These are phyloP conservation scores for Seladonia tumulorum DNA, from an alignment of 2,888 invertebrate genomes.

Conservation along the genomic window DNA sequence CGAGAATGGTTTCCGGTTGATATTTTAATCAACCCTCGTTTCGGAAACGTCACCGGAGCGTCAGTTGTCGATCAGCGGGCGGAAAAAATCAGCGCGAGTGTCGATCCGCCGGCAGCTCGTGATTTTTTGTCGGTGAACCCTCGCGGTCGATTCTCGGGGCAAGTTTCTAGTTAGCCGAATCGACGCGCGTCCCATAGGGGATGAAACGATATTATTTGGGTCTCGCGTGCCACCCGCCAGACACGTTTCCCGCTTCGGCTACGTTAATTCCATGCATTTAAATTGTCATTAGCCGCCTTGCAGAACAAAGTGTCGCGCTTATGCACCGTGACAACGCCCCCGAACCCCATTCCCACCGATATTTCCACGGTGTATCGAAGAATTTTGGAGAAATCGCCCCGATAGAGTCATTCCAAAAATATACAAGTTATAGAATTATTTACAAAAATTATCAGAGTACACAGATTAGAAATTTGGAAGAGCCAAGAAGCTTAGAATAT, in stretches of 20 bases:
- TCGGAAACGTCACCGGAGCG: neutral
- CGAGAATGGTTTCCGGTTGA: neutral
- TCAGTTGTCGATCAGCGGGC: conserved; percentile 31
- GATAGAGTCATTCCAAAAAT: neutral
- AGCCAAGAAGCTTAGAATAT: neutral
- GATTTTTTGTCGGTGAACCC: conserved; percentile 66
- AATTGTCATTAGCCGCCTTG: conserved; percentile 73
- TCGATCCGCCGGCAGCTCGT: conserved; percentile 48
- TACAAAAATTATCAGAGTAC: neutral
- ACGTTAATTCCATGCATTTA: conserved; percentile 76
- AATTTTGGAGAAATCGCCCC: neutral
- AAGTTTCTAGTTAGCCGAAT: conserved; percentile 73
- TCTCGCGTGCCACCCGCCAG: conserved; percentile 43
- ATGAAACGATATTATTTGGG: conserved; percentile 72
- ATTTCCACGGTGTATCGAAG: conserved; percentile 1
- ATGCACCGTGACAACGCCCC: conserved; percentile 51
- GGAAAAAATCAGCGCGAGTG: conserved; percentile 54
- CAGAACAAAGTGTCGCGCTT: conserved; percentile 40
- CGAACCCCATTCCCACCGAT: neutral
- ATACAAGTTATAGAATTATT: neutral
- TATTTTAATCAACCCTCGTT: neutral
- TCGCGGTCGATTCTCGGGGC: conserved; percentile 60
- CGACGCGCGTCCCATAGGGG: conserved; percentile 64
- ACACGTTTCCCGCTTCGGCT: conserved; percentile 49
- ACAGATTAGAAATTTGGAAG: too few relatives aligned